A percentile compares a stretch with the other conserved stretches of the same genome.
Evolutionary conservation across 2,888 invertebrate species (phyloP).

Genomic region (Sepiola atlantica): DNA sequence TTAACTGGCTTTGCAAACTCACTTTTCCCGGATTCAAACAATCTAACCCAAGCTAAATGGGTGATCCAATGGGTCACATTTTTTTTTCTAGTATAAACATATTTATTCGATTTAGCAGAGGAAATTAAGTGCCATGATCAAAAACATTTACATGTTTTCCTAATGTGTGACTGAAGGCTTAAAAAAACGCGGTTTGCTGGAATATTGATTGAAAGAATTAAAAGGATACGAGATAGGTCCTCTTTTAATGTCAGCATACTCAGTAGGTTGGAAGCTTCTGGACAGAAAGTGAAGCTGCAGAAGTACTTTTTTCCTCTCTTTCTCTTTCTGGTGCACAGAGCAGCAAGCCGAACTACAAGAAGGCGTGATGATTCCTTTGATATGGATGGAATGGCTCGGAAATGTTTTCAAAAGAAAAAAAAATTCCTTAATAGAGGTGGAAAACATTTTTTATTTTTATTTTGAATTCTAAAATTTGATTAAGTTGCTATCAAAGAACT

Average conservation of each 20-base stretch:
- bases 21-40: too few species aligned
- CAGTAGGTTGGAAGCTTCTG: neutral
- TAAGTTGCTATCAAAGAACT: neutral
- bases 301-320: neutral
- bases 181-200: neutral
- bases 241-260: neutral
- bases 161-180: neutral
- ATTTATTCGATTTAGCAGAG: neutral
- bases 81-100: neutral
- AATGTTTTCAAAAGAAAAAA: neutral
- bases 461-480: neutral
- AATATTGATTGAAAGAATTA: neutral
- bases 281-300: neutral
- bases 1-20: too few species aligned
- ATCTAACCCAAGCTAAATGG: too few species aligned
- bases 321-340: neutral
- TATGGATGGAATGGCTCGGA: neutral
- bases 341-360: neutral
- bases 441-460: neutral
- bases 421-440: neutral
- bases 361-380: conserved; percentile 16
- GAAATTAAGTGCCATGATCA: neutral
- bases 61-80: too few species aligned
- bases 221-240: neutral
- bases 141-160: neutral